These are phyloP conservation scores for Caenorhabditis macrosperma DNA, from an alignment of 2,888 invertebrate species.

Conservation along the genomic window DNA sequence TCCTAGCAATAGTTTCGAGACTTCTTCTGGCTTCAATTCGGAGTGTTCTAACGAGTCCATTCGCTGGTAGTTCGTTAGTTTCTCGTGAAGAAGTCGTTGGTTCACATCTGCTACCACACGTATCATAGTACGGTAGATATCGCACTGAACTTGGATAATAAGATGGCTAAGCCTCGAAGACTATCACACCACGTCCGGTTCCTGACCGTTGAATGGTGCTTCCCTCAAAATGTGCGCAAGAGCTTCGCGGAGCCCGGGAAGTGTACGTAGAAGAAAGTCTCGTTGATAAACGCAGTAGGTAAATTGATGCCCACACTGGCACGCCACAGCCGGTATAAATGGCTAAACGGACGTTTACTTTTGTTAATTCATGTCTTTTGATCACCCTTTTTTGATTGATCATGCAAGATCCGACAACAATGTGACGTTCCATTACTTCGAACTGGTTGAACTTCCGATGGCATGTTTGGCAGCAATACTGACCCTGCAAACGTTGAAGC, in stretches of 20 bases:
- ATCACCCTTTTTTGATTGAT: background rate
- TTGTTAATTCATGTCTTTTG: background rate
- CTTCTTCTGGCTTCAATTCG: background rate
- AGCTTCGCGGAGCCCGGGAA: conserved; percentile 9
- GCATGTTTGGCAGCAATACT: background rate
- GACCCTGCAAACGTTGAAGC: background rate
- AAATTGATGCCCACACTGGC: conserved; percentile 19
- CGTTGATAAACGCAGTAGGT: conserved; percentile 21
- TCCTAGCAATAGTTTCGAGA: background rate
- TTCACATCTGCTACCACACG: conserved; percentile 1
- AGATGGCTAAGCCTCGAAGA: background rate
- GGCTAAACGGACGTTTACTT: background rate
- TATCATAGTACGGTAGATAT: conserved; percentile 4
- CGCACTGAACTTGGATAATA: conserved; percentile 26
- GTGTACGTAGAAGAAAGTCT: background rate
- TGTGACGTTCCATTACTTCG: background rate
- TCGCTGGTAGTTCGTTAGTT: conserved; percentile 9
- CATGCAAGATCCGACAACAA: background rate
- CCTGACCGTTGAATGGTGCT: conserved; percentile 11
- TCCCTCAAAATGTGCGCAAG: conserved; percentile 7
- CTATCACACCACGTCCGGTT: background rate
- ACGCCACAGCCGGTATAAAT: background rate
- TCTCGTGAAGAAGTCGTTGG: conserved; percentile 3
- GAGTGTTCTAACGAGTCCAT: conserved; percentile 3
- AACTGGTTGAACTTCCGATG: background rate